Evolutionary conservation across 64 coral and sea anemone species (phyloP), one percentile per base, ranked within the genome.

Genomic region (Stichodactyla helianthus): DNA sequence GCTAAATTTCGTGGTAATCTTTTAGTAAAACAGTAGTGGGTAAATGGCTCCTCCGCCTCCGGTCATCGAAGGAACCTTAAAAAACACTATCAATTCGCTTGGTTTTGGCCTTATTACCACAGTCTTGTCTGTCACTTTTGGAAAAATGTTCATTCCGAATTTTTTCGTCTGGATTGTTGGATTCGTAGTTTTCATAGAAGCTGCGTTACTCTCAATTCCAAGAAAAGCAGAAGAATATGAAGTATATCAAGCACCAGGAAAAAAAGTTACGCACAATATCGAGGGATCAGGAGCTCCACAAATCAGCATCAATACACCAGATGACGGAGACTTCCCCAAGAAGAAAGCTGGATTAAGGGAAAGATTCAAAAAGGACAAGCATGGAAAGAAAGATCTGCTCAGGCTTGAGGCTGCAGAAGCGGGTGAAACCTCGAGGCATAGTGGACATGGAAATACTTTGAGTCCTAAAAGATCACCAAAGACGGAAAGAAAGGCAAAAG

Each of bases 101-200:
- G 83, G 83, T 35, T 84, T 84, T 84, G 83, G 83, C 14, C 18
- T 60, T 6, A 84, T 84, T 19, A 60, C 83, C 17, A 63, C 83
- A 12, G 83, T 84, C 6, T 50, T 84, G 20, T 16, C 83, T 4
- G 13, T 84, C 51, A 84, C 54, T 13, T 84, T 84, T 11, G 83
- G 83, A 14, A 84, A 74, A 31, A 6, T 82, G 13, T 14, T 82
- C 0, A 35, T 63, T 18, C 55, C 83, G 0, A 84, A 84, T 15
- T 84, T 84, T 51, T 84, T 84, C 20, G 55, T 84, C 17, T 58
- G 52, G 19, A 84, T 84, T 8, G 83, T 84, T 16, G 17, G 25
- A 23, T 60, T 63, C 13, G 83, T 84, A 6, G 83, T 84, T 17
- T 60, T 84, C 7, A 25, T 84, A 1, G 83, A 84, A 25, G 16